A percentile compares a stretch with the other conserved stretches of the same genome.
These are phyloP conservation scores for Ochotona curzoniae DNA, from an alignment of 2,113 vertebrate species.

Conservation along the genomic window DNA sequence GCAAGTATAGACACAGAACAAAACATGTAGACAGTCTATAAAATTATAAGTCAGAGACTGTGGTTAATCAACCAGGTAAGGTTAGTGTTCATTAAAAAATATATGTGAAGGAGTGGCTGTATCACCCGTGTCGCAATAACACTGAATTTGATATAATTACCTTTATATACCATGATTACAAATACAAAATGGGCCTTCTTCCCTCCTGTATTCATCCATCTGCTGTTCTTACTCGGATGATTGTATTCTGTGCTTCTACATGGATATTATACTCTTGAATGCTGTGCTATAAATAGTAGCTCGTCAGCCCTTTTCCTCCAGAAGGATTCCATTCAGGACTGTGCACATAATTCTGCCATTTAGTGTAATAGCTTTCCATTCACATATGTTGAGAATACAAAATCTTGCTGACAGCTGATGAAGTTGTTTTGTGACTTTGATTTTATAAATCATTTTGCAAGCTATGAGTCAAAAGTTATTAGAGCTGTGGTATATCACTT, in stretches of 20 bases:
- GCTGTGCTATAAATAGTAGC: neutral
- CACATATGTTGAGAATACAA: neutral
- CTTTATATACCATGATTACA: neutral
- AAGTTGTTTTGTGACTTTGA: neutral
- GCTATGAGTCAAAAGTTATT: slow-evolving; percentile 1
- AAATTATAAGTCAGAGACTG: neutral
- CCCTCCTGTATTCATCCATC: neutral
- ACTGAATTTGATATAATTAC: neutral
- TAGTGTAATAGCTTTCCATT: neutral
- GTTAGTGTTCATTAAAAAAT: neutral
- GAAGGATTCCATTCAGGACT: neutral
- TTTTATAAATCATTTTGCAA: slow-evolving; percentile 12
- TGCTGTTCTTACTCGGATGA: neutral
- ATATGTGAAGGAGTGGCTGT: neutral
- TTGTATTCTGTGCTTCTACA: neutral
- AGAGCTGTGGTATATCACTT: neutral
- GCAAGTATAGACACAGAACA: neutral
- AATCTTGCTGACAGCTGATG: neutral
- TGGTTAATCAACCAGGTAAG: neutral
- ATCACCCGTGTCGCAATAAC: neutral
- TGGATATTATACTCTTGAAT: neutral
- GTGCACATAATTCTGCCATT: neutral
- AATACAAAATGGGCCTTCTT: neutral
- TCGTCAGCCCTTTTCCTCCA: neutral
- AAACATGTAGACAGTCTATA: neutral